phyloP scores from a whole-genome alignment of 2,113 vertebrate genomes.

The Cyanoliseus patagonus region DNA sequence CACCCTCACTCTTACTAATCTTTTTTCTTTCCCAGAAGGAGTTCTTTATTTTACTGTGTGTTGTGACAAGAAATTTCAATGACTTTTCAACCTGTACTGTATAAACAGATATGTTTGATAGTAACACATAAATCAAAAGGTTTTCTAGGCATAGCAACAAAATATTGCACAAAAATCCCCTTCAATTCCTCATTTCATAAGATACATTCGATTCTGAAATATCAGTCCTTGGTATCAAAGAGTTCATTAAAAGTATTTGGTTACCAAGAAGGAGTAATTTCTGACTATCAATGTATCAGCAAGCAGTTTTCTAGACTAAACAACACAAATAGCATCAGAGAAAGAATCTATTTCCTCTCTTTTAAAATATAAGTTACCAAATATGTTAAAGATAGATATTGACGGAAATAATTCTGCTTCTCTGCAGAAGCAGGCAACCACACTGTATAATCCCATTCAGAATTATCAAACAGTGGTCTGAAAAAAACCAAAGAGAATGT shows the following conservation, averaged over 20 bases:
- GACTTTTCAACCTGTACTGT: conserved; percentile 12
- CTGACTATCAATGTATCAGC: not conserved
- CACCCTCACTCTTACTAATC: not conserved
- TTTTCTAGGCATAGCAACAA: conserved; percentile 6
- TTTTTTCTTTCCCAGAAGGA: not conserved
- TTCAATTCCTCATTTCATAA: not conserved
- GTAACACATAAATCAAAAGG: not conserved
- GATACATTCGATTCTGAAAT: not conserved
- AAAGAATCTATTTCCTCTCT: not conserved
- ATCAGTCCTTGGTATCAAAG: not conserved
- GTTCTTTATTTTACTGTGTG: conserved; percentile 45
- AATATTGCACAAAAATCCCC: not conserved
- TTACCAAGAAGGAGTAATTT: not conserved
- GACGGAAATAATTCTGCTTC: not conserved
- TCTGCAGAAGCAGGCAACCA: not conserved
- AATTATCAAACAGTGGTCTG: not conserved
- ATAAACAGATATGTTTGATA: not conserved
- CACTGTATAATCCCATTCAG: not conserved
- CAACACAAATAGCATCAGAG: not conserved
- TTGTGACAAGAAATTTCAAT: not conserved
- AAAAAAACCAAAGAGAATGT: not conserved
- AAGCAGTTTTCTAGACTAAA: not conserved
- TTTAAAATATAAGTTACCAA: not conserved
- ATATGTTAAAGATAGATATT: not conserved
- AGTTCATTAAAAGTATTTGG: not conserved